Percentiles rank a stretch among this genome's conserved stretches.
These are phyloP conservation scores for Stigmatopora argus DNA, from an alignment of 2,113 vertebrate species.

Conservation along the genomic window DNA sequence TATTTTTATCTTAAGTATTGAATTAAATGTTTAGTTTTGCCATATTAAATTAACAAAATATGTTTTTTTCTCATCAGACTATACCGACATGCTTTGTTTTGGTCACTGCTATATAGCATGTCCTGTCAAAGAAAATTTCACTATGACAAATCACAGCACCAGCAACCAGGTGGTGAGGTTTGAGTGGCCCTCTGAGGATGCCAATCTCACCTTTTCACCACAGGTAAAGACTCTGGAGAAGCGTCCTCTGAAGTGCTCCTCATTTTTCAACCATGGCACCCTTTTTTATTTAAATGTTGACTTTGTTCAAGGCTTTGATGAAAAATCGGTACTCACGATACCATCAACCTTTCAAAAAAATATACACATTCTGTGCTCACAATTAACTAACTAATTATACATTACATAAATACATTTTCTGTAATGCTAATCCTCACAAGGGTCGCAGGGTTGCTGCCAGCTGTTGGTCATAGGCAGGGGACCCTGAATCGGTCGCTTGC, in stretches of 20 bases:
- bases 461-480: too few species aligned
- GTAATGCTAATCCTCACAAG: too few species aligned
- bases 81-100: constrained; percentile 74
- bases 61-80: constrained; percentile 39
- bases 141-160: constrained; percentile 77
- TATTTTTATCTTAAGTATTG: background rate
- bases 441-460: too few species aligned
- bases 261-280: too few species aligned
- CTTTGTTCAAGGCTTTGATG: too few species aligned
- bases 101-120: constrained; percentile 76
- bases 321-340: too few species aligned
- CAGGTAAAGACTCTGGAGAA: constrained; percentile 45
- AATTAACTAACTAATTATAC: too few species aligned
- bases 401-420: too few species aligned
- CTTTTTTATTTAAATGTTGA: too few species aligned
- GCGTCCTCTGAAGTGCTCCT: background rate
- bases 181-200: constrained; percentile 69
- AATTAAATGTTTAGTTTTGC: background rate
- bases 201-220: constrained; percentile 74
- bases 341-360: too few species aligned
- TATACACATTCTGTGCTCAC: too few species aligned
- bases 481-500: too few species aligned
- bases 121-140: constrained; percentile 71
- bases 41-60: background rate
- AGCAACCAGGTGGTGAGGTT: constrained; percentile 69